These are phyloP conservation scores for Noctua janthina DNA, from an alignment of 2,888 invertebrate genomes.

Conservation along the genomic window DNA sequence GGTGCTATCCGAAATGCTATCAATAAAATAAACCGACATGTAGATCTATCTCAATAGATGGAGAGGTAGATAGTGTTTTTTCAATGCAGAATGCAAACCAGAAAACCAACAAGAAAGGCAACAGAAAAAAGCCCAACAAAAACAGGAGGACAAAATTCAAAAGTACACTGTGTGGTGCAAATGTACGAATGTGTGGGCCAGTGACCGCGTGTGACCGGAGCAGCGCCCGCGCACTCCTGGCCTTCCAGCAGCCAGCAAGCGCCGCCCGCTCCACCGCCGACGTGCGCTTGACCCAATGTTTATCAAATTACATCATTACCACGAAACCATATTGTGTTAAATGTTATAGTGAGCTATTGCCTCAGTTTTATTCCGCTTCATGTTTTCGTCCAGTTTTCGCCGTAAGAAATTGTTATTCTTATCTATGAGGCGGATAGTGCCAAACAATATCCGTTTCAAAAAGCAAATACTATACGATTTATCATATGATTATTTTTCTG, in stretches of 20 bases:
- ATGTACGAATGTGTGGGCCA: slow-evolving; percentile 58
- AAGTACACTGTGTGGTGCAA: slow-evolving; percentile 19
- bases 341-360: not conserved
- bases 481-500: slow-evolving; percentile 34
- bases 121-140: slow-evolving; percentile 3
- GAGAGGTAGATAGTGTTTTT: not conserved
- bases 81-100: slow-evolving; percentile 12
- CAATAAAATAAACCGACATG: slow-evolving; percentile 26
- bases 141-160: not conserved
- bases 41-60: slow-evolving; percentile 32
- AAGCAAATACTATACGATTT: slow-evolving; percentile 38
- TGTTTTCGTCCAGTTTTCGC: slow-evolving; percentile 28
- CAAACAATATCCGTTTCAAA: slow-evolving; percentile 44
- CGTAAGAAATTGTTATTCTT: slow-evolving; percentile 26
- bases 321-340: slow-evolving; percentile 26
- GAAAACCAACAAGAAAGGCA: not conserved
- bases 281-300: slow-evolving; percentile 50
- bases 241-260: slow-evolving; percentile 41
- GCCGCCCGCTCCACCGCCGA: slow-evolving; percentile 10
- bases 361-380: not conserved
- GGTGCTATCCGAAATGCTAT: slow-evolving; percentile 9
- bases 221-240: slow-evolving; percentile 39
- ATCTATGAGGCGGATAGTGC: slow-evolving; percentile 39
- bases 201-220: slow-evolving; percentile 66
- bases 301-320: slow-evolving; percentile 39